Evolutionary conservation across 2,797 vertebrate genomes (phyloP), one percentile per base, ranked within the genome.

Genomic region (Urosaurus nigricauda): DNA sequence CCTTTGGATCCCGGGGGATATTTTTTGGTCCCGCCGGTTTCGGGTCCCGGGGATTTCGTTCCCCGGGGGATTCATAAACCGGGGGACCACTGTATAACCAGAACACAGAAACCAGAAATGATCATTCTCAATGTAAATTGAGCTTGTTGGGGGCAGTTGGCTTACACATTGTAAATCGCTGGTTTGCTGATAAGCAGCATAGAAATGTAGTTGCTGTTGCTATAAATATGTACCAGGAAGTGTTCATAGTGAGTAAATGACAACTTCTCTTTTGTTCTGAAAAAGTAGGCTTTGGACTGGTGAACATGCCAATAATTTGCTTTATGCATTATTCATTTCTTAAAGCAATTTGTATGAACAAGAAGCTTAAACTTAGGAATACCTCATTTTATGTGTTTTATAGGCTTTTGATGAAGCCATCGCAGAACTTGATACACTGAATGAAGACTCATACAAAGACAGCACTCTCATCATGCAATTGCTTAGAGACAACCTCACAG

Each of bases 381-480:
- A 21, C 7, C 8, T 40, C 29, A 37, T 43, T 51, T 77, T 65
- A 51, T 88, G 4, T 92, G 94, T 70, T 47, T 89, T 95, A 53
- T 91, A 99, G 99, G 98, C 98, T 3, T 99, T 99, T 80, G 98
- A 99, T 89, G 98, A 99, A 78, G 98, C 99, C 92, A 99, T 99
- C 75, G 97, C 98, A 93, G 98, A 99, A 95, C 98, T 99, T 6
- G 98, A 98, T 95, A 98, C 98, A 93, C 97, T 99, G 96, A 98
- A 98, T 0, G 97, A 97, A 97, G 98, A 99, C 86, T 99, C 98
- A 47, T 99, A 99, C 98, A 99, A 99, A 98, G 99, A 99, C 98
- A 99, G 99, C 96, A 99, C 98, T 95, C 98, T 99, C 92, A 99
- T 99, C 97, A 99, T 99, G 98, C 98, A 99, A 98, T 98, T 99